Conservation (phyloP, 2,113 vertebrate genomes). For the Canis aureus region DNA sequence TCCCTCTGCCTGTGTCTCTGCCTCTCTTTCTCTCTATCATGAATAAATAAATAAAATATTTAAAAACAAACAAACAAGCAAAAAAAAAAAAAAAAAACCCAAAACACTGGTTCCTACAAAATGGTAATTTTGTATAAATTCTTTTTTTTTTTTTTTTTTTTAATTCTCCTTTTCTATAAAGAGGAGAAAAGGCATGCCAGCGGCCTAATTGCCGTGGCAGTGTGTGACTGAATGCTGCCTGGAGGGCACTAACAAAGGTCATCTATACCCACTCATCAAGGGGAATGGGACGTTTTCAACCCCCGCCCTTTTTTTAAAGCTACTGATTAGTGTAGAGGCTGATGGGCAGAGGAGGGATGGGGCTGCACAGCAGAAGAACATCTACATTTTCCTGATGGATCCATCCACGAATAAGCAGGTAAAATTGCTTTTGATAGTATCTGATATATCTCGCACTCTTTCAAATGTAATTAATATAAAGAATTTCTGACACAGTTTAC, state of each 20-base stretch:
- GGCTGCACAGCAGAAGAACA: background rate
- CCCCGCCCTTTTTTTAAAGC: background rate
- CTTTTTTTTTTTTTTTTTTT: too few relatives aligned
- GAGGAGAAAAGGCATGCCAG: background rate
- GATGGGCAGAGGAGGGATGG: background rate
- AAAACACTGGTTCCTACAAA: background rate
- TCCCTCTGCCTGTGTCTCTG: too few relatives aligned
- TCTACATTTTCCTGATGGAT: background rate
- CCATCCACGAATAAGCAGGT: background rate
- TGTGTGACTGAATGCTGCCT: background rate
- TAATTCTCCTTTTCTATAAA: background rate
- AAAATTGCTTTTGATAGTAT: slow-evolving; percentile 33
- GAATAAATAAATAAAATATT: too few relatives aligned
- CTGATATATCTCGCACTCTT: background rate
- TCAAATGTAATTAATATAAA: background rate
- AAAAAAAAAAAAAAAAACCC: too few relatives aligned
- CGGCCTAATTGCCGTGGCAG: background rate
- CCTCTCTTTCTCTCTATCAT: too few relatives aligned
- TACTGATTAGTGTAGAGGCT: background rate
- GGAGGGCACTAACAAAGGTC: background rate
- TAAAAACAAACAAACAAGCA: too few relatives aligned
- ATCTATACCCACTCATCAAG: background rate
- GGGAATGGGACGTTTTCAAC: background rate
- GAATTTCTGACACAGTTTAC: background rate
- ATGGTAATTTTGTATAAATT: background rate